Percentiles rank a stretch among this genome's conserved stretches.
Conservation (phyloP, 1,140 invertebrate genomes). For the Zaprionus vittiger region DNA sequence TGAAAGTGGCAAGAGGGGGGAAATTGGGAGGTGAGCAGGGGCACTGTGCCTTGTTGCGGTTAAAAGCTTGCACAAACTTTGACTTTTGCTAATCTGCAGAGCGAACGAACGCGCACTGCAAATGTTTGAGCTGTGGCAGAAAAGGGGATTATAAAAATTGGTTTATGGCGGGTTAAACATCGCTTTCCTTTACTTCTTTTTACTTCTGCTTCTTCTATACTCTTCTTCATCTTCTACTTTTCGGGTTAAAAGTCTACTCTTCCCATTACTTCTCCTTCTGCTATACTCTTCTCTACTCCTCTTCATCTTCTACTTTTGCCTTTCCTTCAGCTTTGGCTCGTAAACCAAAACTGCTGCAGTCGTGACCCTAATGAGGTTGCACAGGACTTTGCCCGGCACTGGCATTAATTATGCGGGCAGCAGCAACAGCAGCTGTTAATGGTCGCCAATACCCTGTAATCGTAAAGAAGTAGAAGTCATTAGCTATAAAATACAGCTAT, state of each 20-base stretch:
- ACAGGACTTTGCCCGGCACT: constrained; percentile 1
- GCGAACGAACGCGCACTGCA: background rate
- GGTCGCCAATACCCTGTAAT: constrained; percentile 28
- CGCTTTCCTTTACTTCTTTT: background rate
- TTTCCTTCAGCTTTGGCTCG: background rate
- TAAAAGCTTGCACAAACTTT: constrained; percentile 34
- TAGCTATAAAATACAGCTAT: background rate
- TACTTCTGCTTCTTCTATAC: background rate
- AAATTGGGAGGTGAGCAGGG: background rate
- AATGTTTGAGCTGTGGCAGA: constrained; percentile 33
- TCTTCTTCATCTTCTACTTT: background rate
- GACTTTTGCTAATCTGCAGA: constrained; percentile 59
- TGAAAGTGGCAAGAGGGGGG: background rate
- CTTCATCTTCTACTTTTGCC: background rate
- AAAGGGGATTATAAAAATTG: constrained; percentile 47
- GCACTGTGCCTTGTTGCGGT: constrained; percentile 2
- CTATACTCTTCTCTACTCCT: background rate
- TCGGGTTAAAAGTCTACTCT: background rate
- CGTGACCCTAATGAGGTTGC: constrained; percentile 42
- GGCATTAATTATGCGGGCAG: constrained; percentile 43
- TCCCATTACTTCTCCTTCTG: background rate
- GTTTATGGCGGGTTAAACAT: constrained; percentile 35
- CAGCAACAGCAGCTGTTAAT: constrained; percentile 34
- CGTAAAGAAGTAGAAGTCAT: background rate
- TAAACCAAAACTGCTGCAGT: constrained; percentile 21